Percentiles rank a stretch among this genome's conserved stretches.
phyloP scores from a whole-genome alignment of 1,140 invertebrate genomes.

The Orchestia grillus region DNA sequence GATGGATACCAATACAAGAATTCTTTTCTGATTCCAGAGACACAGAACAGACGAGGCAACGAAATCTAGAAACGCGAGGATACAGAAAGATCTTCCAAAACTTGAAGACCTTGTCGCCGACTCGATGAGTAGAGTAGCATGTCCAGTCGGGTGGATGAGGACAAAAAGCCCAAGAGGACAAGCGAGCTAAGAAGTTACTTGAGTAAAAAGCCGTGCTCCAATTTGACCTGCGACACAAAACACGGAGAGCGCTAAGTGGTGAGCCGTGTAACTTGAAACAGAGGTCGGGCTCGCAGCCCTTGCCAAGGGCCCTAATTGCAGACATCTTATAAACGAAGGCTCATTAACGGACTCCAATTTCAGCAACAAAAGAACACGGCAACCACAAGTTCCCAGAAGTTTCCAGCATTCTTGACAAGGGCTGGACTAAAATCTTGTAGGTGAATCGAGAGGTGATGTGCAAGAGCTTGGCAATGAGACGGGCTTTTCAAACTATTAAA shows the following conservation, averaged over 20 bases:
- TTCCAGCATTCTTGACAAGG: background rate
- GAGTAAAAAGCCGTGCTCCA: conserved; percentile 43
- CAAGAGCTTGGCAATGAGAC: background rate
- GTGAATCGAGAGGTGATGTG: background rate
- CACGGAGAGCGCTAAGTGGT: conserved; percentile 40
- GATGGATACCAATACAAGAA: background rate
- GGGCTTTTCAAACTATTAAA: background rate
- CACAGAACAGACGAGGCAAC: background rate
- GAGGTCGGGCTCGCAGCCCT: conserved; percentile 5
- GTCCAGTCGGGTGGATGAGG: conserved; percentile 19
- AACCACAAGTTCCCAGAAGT: background rate
- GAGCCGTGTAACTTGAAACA: conserved; percentile 48
- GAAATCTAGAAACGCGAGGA: background rate
- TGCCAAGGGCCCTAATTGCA: background rate
- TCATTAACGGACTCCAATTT: conserved; percentile 35
- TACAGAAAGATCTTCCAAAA: conserved; percentile 6
- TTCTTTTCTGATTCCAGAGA: background rate
- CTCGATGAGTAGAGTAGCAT: conserved; percentile 39
- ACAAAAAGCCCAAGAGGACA: background rate
- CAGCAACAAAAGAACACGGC: background rate
- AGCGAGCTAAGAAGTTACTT: conserved; percentile 11
- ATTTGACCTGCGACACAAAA: conserved; percentile 36
- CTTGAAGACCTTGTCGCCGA: background rate
- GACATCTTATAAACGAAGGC: conserved; percentile 25
- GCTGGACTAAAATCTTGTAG: background rate